These are phyloP conservation scores for Conus canariensis DNA, from an alignment of 2,888 invertebrate species.

Conservation along the genomic window DNA sequence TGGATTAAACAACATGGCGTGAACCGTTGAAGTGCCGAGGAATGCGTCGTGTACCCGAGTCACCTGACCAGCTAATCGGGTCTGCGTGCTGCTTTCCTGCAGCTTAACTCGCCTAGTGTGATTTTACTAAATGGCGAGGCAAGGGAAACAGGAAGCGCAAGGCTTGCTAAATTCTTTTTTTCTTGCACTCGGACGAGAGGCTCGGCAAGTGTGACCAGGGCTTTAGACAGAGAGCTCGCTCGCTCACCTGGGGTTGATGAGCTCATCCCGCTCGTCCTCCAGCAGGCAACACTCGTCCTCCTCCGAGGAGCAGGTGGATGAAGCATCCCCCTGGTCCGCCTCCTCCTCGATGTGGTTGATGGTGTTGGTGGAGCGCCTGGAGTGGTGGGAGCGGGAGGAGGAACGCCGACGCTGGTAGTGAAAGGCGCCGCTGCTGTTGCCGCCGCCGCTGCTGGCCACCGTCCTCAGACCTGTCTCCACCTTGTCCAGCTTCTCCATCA, in stretches of 20 bases:
- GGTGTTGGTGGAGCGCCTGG: constrained; percentile 54
- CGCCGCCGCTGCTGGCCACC: constrained; percentile 39
- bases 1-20: too few species aligned
- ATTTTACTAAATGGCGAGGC: too few species aligned
- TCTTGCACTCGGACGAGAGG: background rate
- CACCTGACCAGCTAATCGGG: too few species aligned
- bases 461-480: constrained; percentile 59
- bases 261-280: constrained; percentile 83
- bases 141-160: too few species aligned
- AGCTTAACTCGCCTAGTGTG: too few species aligned
- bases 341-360: constrained; percentile 57
- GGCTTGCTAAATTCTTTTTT: too few species aligned
- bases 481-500: constrained; percentile 63
- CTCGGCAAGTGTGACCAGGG: too few species aligned
- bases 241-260: constrained; percentile 86
- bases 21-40: too few species aligned
- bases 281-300: constrained; percentile 54
- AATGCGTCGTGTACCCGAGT: too few species aligned
- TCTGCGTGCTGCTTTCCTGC: too few species aligned
- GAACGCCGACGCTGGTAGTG: constrained; percentile 57
- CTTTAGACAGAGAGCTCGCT: background rate
- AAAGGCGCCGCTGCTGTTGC: constrained; percentile 34
- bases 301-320: constrained; percentile 52
- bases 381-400: constrained; percentile 57
- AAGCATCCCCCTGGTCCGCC: constrained; percentile 57